Evolutionary conservation across 2,113 vertebrate species (phyloP).

Genomic region (Phainopepla nitens): DNA sequence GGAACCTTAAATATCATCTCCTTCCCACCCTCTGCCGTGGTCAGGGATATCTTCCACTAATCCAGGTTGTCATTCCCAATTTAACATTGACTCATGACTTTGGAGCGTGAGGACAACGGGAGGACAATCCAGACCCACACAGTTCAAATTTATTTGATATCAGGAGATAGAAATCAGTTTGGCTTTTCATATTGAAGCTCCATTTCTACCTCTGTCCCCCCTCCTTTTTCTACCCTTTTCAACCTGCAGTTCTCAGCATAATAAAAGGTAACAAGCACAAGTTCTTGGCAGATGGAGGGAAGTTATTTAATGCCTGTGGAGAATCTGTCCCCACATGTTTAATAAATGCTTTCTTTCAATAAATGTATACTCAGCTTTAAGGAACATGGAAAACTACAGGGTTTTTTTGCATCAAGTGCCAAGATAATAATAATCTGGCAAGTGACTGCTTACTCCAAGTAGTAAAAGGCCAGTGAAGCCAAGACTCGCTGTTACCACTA

Average conservation of each 20-base stretch:
- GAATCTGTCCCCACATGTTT: conserved; percentile 33
- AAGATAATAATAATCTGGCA: conserved; percentile 51
- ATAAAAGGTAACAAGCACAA: conserved; percentile 9
- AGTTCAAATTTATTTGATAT: neutral
- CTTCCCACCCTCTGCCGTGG: neutral
- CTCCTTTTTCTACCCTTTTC: neutral
- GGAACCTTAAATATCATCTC: neutral
- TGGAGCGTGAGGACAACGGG: neutral
- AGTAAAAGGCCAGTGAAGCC: conserved; percentile 4
- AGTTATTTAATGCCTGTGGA: conserved; percentile 38
- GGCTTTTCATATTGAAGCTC: neutral
- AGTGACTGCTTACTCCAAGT: neutral
- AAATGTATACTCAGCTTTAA: conserved; percentile 28
- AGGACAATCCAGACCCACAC: neutral
- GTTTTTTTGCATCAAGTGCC: neutral
- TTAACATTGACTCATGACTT: neutral
- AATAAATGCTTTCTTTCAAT: conserved; percentile 54
- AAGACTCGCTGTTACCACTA: neutral
- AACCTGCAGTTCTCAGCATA: conserved; percentile 17
- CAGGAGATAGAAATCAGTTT: neutral
- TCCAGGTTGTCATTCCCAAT: neutral
- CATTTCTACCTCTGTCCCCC: neutral
- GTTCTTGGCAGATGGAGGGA: conserved; percentile 7
- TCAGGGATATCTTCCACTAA: neutral
- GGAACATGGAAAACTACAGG: conserved; percentile 19